Evolutionary conservation across 2,797 vertebrate species (phyloP).

Genomic region (Brachyrhaphis roseni): DNA sequence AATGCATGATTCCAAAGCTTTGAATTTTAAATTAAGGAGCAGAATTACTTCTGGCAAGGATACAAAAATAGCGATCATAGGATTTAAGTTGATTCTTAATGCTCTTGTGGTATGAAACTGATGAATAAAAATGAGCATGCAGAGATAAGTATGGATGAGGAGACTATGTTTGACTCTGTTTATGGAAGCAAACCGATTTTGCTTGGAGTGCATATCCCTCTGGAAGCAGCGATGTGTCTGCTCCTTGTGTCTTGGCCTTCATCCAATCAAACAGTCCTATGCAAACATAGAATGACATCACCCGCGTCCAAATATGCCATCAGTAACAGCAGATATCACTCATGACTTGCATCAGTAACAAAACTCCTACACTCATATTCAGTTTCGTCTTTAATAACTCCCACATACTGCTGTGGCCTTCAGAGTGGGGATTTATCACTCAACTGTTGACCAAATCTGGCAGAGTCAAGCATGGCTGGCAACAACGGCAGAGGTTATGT

Average conservation of each 20-base stretch:
- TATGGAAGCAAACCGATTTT: slow-evolving; percentile 44
- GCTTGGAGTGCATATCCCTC: slow-evolving; percentile 35
- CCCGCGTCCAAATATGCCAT: slow-evolving; percentile 49
- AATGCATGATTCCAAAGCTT: slow-evolving; percentile 10
- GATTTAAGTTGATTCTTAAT: slow-evolving; percentile 24
- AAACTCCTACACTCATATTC: slow-evolving; percentile 62
- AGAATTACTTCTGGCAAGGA: slow-evolving; percentile 28
- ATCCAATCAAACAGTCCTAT: slow-evolving; percentile 45
- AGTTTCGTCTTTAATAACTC: slow-evolving; percentile 72
- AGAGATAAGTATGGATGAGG: slow-evolving; percentile 48
- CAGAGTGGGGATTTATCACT: slow-evolving; percentile 70
- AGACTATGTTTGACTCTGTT: slow-evolving; percentile 42
- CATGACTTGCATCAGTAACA: slow-evolving; percentile 60
- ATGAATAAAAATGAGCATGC: slow-evolving; percentile 41
- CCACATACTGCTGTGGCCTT: slow-evolving; percentile 70
- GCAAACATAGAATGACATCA: slow-evolving; percentile 63
- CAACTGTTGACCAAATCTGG: slow-evolving; percentile 72
- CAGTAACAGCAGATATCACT: slow-evolving; percentile 62
- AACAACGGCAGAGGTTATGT: slow-evolving; percentile 59
- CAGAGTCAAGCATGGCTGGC: slow-evolving; percentile 59
- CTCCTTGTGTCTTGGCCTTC: slow-evolving; percentile 29
- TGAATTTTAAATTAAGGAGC: slow-evolving; percentile 23
- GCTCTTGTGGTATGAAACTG: slow-evolving; percentile 30
- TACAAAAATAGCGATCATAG: slow-evolving; percentile 17
- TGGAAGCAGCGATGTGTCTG: slow-evolving; percentile 24